A percentile compares a stretch with the other conserved stretches of the same genome.
These are phyloP conservation scores for Erythrolamprus reginae DNA, from an alignment of 2,113 vertebrate genomes.

Conservation along the genomic window DNA sequence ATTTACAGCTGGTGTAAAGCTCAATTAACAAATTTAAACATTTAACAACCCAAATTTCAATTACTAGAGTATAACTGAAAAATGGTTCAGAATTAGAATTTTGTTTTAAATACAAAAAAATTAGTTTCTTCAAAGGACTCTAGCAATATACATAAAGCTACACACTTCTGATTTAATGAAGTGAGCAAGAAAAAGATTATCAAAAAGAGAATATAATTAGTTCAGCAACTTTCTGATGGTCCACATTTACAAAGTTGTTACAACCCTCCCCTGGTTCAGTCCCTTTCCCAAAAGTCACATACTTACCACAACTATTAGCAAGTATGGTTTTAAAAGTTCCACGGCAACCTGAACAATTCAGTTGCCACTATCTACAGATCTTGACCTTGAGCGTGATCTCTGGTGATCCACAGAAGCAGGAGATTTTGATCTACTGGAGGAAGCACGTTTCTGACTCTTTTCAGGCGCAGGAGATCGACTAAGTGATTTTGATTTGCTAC, in stretches of 20 bases:
- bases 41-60: conserved; percentile 51
- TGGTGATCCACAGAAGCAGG: conserved; percentile 77
- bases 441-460: conserved; percentile 80
- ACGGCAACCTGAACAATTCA: conserved; percentile 73
- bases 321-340: conserved; percentile 71
- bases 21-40: conserved; percentile 60
- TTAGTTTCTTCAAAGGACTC: conserved; percentile 73
- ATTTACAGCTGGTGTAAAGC: conserved; percentile 76
- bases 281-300: conserved; percentile 68
- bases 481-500: conserved; percentile 75
- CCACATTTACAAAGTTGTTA: conserved; percentile 73
- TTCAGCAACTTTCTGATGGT: conserved; percentile 71
- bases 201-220: conserved; percentile 80
- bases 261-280: conserved; percentile 51
- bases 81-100: conserved; percentile 49
- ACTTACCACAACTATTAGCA: conserved; percentile 77
- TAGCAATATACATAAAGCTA: conserved; percentile 75
- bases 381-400: conserved; percentile 78
- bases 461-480: conserved; percentile 78
- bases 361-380: conserved; percentile 86
- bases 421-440: conserved; percentile 76
- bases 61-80: conserved; percentile 53
- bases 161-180: conserved; percentile 76
- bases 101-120: conserved; percentile 68
- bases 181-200: conserved; percentile 75